Evolutionary conservation across 2,113 vertebrate species (phyloP).

Genomic region (Micromys minutus): DNA sequence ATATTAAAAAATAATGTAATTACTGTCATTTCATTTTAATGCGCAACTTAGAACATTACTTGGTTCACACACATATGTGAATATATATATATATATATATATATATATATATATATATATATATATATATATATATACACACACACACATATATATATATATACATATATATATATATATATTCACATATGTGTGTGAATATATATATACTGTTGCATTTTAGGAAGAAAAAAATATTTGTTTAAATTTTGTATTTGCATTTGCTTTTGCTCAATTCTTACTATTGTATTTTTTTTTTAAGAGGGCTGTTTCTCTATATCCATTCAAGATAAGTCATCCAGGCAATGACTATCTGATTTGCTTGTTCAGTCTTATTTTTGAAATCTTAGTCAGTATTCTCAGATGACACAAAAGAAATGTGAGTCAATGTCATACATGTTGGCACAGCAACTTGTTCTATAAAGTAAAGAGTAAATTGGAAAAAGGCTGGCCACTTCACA

Average conservation of each 20-base stretch:
- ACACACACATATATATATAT: too few relatives aligned
- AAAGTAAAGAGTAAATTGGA: neutral
- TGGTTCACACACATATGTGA: neutral
- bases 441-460: neutral
- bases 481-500: neutral
- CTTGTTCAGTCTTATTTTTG: neutral
- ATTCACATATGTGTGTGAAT: neutral
- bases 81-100: neutral
- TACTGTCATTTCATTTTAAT: constrained; percentile 6
- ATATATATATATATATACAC: too few relatives aligned
- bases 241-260: neutral
- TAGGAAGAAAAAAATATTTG: neutral
- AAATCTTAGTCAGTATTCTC: neutral
- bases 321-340: neutral
- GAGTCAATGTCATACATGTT: neutral
- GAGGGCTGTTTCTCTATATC: neutral
- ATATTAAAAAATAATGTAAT: neutral
- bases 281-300: neutral
- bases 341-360: neutral
- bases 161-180: too few relatives aligned
- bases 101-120: too few relatives aligned
- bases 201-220: neutral
- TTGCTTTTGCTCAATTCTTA: neutral
- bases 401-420: neutral
- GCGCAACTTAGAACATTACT: neutral